Conservation (phyloP, 2,888 invertebrate species). For the Cataglyphis rosenhaueri region DNA sequence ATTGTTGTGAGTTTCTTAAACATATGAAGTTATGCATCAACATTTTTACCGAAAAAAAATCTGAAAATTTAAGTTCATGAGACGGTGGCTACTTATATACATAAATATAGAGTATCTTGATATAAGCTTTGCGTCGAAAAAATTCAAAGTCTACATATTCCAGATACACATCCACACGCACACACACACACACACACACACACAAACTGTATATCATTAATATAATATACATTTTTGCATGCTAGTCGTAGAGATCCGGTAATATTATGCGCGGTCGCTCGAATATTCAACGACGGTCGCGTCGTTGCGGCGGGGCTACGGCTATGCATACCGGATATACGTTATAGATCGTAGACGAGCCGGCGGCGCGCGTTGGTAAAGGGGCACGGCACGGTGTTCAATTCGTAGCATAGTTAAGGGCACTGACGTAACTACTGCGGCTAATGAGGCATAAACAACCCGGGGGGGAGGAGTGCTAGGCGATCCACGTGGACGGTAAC, state of each 20-base stretch:
- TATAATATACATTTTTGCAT: constrained; percentile 49
- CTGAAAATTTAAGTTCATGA: constrained; percentile 16
- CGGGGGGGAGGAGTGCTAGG: constrained; percentile 66
- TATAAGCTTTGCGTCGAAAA: constrained; percentile 5
- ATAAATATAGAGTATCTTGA: neutral
- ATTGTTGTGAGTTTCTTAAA: neutral
- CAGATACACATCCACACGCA: neutral
- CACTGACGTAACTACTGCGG: constrained; percentile 78
- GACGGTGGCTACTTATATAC: neutral
- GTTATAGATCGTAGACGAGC: constrained; percentile 60
- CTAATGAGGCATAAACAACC: constrained; percentile 82
- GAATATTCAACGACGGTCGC: constrained; percentile 53
- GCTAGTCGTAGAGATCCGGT: constrained; percentile 37
- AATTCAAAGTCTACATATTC: neutral
- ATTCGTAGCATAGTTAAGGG: constrained; percentile 79
- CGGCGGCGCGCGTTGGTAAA: constrained; percentile 50
- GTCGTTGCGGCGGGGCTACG: constrained; percentile 38
- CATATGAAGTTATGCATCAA: neutral
- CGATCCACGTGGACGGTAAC: constrained; percentile 62
- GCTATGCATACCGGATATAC: constrained; percentile 51
- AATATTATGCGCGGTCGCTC: constrained; percentile 44
- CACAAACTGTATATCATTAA: constrained; percentile 34
- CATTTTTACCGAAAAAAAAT: neutral
- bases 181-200: neutral
- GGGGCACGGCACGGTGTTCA: constrained; percentile 68